Evolutionary conservation across 2,797 vertebrate genomes (phyloP).

Genomic region (Pseudotriccus pelzelni): DNA sequence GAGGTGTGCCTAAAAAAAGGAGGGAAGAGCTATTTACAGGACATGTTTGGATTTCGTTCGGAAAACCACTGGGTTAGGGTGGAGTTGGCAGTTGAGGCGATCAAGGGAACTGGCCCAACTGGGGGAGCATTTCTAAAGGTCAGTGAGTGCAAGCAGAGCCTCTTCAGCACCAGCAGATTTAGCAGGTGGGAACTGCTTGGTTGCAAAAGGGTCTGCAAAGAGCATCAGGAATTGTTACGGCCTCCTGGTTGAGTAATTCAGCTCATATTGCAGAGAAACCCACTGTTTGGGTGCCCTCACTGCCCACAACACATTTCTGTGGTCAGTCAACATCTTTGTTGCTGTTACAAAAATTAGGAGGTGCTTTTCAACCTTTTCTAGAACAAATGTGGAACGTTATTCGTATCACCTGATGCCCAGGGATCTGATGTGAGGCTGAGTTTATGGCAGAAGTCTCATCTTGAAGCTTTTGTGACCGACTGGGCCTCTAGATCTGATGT

Average conservation of each 20-base stretch:
- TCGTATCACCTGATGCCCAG: background rate
- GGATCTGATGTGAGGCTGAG: rapidly evolving
- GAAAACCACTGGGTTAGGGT: background rate
- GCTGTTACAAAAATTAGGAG: background rate
- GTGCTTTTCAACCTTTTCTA: background rate
- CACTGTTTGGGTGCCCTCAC: rapidly evolving
- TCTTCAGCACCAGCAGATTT: background rate
- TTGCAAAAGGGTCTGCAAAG: background rate
- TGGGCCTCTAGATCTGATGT: rapidly evolving
- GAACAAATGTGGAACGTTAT: background rate
- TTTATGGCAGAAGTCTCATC: background rate
- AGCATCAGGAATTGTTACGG: rapidly evolving
- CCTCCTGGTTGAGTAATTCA: background rate
- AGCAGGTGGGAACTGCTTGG: background rate
- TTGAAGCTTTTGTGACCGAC: background rate
- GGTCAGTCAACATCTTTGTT: rapidly evolving
- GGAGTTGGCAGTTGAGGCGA: background rate
- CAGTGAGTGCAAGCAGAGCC: background rate
- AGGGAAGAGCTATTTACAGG: background rate
- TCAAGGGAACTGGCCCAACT: background rate
- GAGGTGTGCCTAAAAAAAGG: background rate
- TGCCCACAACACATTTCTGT: background rate
- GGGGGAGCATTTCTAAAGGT: background rate
- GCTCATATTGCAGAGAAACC: background rate
- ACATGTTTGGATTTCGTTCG: background rate